Percentiles rank a stretch among this genome's conserved stretches.
phyloP scores from a whole-genome alignment of 2,113 vertebrate genomes.

The Bucco capensis region DNA sequence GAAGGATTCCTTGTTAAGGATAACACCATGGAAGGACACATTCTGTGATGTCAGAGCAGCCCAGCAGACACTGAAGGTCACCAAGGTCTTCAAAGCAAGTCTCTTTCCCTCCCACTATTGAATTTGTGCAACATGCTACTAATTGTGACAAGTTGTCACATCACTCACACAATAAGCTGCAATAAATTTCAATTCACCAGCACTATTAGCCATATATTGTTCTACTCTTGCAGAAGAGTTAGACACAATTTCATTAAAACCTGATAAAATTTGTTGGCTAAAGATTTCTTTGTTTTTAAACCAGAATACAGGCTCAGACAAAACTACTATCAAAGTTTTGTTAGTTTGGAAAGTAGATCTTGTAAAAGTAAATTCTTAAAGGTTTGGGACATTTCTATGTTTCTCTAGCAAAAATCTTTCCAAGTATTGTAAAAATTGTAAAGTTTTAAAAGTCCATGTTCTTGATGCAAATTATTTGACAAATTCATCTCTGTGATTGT shows the following conservation, averaged over 20 bases:
- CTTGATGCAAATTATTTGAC: not conserved
- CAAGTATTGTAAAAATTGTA: not conserved
- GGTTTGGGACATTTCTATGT: not conserved
- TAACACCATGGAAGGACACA: not conserved
- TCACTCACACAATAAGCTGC: not conserved
- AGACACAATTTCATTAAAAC: not conserved
- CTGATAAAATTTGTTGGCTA: not conserved
- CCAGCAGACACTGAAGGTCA: not conserved
- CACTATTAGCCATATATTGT: not conserved
- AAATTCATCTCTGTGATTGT: not conserved
- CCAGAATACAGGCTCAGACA: not conserved
- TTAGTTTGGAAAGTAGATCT: not conserved
- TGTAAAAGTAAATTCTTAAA: not conserved
- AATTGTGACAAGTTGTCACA: not conserved
- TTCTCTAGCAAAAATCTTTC: not conserved
- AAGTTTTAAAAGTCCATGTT: not conserved
- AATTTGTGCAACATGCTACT: not conserved
- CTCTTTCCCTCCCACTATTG: not conserved
- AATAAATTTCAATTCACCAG: not conserved
- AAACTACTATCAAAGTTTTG: not conserved
- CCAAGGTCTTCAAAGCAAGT: not conserved
- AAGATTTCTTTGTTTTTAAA: not conserved
- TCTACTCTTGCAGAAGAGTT: not conserved
- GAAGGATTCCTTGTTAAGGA: not conserved
- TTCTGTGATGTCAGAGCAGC: not conserved